Percentiles rank a stretch among this genome's conserved stretches.
Conservation (phyloP, 2,888 invertebrate species). For the Platypus cylindrus region DNA sequence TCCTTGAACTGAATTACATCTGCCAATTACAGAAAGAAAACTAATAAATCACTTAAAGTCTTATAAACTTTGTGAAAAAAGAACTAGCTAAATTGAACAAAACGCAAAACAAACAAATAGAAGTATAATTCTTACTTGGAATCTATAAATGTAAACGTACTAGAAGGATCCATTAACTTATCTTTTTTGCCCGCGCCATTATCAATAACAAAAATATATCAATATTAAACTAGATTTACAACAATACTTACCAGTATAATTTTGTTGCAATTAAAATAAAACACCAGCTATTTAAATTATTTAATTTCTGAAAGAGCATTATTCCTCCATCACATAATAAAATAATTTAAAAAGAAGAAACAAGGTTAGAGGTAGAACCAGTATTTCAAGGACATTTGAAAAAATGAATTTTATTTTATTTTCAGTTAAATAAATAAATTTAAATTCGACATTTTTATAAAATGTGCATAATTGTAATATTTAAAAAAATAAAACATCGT, state of each 20-base stretch:
- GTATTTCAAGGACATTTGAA: too few relatives aligned
- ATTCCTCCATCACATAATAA: slow-evolving; percentile 6
- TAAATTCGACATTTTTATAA: background rate
- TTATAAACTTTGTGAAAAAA: too few relatives aligned
- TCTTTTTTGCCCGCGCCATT: slow-evolving; percentile 2
- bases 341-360: too few relatives aligned
- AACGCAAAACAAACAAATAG: too few relatives aligned
- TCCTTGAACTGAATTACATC: too few relatives aligned
- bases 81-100: too few relatives aligned
- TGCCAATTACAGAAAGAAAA: too few relatives aligned
- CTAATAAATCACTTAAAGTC: too few relatives aligned
- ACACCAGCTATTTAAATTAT: slow-evolving; percentile 8
- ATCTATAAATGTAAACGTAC: slow-evolving; percentile 8
- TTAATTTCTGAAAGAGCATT: slow-evolving; percentile 6
- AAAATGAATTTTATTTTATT: too few relatives aligned
- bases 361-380: too few relatives aligned
- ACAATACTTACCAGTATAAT: slow-evolving; percentile 5
- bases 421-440: background rate
- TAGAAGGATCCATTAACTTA: slow-evolving; percentile 6
- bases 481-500: too few relatives aligned
- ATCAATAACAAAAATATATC: slow-evolving; percentile 1
- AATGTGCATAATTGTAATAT: too few relatives aligned
- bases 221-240: slow-evolving; percentile 1
- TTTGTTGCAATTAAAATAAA: slow-evolving; percentile 7
- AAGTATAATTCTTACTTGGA: slow-evolving; percentile 4